Evolutionary conservation across 2,797 vertebrate species (phyloP).

Genomic region (Coluber constrictor): DNA sequence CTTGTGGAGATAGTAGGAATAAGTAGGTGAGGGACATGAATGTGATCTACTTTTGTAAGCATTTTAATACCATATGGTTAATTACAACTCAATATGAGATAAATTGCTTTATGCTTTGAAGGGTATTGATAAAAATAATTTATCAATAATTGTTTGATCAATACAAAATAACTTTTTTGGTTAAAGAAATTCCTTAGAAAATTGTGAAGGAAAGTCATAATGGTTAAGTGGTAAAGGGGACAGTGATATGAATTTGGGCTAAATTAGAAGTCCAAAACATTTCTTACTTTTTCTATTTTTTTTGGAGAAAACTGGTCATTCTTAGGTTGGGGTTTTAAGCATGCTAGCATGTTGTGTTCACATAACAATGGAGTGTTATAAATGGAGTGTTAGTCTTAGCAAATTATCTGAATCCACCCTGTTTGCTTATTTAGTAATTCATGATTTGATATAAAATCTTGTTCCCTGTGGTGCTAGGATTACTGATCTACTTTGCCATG

Average conservation of each 20-base stretch:
- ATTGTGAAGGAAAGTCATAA: slow-evolving; percentile 23
- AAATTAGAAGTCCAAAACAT: background rate
- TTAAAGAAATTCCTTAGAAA: slow-evolving; percentile 50
- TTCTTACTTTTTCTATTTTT: background rate
- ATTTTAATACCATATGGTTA: background rate
- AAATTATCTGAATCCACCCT: background rate
- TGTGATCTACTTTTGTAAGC: background rate
- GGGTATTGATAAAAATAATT: background rate
- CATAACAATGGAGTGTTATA: background rate
- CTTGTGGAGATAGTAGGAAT: background rate
- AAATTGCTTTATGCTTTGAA: background rate
- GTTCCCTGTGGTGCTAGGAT: background rate
- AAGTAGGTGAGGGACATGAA: background rate
- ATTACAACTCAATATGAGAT: background rate
- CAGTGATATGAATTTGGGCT: background rate
- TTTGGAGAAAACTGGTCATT: background rate
- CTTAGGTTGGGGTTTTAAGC: background rate
- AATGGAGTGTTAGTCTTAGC: background rate
- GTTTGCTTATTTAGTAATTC: background rate
- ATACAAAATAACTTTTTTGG: slow-evolving; percentile 30
- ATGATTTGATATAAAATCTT: background rate
- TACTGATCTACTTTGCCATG: background rate
- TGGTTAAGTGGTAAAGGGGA: background rate
- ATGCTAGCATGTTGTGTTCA: background rate
- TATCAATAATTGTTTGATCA: slow-evolving; percentile 5